A percentile compares a stretch with the other conserved stretches of the same genome.
Conservation (phyloP, 2,113 vertebrate species). For the Suricata suricatta region DNA sequence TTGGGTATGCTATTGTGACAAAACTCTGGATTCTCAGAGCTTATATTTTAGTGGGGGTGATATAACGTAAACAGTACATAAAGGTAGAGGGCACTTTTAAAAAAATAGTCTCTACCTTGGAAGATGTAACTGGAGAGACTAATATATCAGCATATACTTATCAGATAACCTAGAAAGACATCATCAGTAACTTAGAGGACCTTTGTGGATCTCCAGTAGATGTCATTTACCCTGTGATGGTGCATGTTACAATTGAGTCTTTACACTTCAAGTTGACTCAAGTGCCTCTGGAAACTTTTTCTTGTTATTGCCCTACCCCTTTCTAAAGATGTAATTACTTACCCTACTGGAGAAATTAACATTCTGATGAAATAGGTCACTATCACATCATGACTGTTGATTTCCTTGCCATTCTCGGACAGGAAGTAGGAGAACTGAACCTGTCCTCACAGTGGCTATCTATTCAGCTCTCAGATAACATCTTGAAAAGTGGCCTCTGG, state of each 20-base stretch:
- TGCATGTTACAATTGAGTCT: neutral
- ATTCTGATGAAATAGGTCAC: neutral
- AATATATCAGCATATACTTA: neutral
- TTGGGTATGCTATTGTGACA: neutral
- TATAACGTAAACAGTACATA: neutral
- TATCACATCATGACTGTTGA: neutral
- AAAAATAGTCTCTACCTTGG: neutral
- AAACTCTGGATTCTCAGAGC: neutral
- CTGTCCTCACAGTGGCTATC: neutral
- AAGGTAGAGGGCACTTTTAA: neutral
- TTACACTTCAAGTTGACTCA: neutral
- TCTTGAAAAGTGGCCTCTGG: neutral
- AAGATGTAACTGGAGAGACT: neutral
- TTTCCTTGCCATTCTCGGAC: neutral
- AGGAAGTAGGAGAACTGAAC: neutral
- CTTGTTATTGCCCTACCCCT: neutral
- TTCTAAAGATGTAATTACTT: neutral
- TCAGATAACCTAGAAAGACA: neutral
- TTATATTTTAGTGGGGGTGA: neutral
- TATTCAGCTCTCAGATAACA: neutral
- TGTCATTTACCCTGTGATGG: neutral
- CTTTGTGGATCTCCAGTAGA: neutral
- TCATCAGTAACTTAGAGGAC: neutral
- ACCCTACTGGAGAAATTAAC: neutral
- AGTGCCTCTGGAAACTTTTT: neutral